These are phyloP conservation scores for Leucozona laternaria DNA, from an alignment of 2,888 invertebrate genomes.

Conservation along the genomic window DNA sequence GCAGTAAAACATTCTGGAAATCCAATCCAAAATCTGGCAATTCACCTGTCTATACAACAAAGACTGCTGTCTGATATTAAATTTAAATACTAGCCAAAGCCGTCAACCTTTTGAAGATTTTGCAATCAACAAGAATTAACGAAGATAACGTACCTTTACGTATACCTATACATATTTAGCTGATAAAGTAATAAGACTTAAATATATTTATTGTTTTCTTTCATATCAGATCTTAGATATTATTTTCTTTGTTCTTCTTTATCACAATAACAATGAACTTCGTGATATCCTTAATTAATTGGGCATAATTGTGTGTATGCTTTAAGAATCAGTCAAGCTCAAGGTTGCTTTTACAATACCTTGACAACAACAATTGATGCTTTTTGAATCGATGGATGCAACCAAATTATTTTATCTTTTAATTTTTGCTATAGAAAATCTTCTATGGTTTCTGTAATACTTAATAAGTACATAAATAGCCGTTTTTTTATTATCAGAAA, in stretches of 20 bases:
- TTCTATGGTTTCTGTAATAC: too few species aligned
- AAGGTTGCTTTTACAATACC: background rate
- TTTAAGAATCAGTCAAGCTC: slow-evolving; percentile 20
- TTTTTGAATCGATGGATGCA: background rate
- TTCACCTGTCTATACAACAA: background rate
- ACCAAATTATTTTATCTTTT: background rate
- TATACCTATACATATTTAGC: too few species aligned
- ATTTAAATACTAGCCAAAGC: background rate
- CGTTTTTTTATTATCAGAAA: too few species aligned
- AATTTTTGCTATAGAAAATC: background rate
- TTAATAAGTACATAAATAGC: too few species aligned
- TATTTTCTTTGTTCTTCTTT: slow-evolving; percentile 17
- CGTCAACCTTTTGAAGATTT: background rate
- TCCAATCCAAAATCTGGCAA: background rate
- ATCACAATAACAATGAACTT: slow-evolving; percentile 17
- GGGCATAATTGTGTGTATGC: background rate
- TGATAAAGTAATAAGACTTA: slow-evolving; percentile 28
- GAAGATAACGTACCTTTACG: background rate
- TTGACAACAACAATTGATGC: background rate
- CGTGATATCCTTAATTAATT: slow-evolving; percentile 9
- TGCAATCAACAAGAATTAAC: background rate
- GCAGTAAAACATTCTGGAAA: too few species aligned
- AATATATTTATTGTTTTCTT: slow-evolving; percentile 18
- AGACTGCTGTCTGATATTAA: background rate
- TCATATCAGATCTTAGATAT: background rate